Percentiles rank a stretch among this genome's conserved stretches.
Conservation (phyloP, 2,888 invertebrate species). For the Melieria omissa region DNA sequence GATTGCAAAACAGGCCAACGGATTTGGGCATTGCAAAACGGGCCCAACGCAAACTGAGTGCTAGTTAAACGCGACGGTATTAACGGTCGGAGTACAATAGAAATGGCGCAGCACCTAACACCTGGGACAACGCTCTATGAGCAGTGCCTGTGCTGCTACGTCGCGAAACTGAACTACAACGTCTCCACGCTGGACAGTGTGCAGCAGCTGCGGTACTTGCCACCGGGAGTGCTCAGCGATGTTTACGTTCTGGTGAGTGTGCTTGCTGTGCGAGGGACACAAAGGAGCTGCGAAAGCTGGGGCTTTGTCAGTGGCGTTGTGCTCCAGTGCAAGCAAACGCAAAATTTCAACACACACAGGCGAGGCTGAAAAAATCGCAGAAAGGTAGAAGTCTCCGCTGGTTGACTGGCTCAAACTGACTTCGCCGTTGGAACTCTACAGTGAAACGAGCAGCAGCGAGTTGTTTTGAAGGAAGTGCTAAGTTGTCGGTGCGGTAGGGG, state of each 20-base stretch:
- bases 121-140: constrained; percentile 55
- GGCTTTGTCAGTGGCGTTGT: background rate
- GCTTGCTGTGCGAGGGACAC: background rate
- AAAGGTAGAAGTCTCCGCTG: no score
- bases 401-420: no score
- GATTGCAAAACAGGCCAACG: no score
- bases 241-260: constrained; percentile 63
- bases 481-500: no score
- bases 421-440: no score
- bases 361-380: no score
- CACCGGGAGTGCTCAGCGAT: constrained; percentile 63
- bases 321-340: no score
- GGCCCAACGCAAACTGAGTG: background rate
- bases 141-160: constrained; percentile 57
- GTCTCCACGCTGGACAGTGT: constrained; percentile 59
- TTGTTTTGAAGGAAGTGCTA: no score
- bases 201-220: constrained; percentile 60
- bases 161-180: constrained; percentile 60
- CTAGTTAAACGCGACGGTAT: constrained; percentile 1
- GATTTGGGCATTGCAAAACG: no score
- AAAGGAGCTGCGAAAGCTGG: no score
- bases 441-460: no score
- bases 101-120: constrained; percentile 19
- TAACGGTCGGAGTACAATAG: background rate
- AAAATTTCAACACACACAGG: no score